Conservation (phyloP, 2,888 invertebrate genomes). For the Platycheirus albimanus region DNA sequence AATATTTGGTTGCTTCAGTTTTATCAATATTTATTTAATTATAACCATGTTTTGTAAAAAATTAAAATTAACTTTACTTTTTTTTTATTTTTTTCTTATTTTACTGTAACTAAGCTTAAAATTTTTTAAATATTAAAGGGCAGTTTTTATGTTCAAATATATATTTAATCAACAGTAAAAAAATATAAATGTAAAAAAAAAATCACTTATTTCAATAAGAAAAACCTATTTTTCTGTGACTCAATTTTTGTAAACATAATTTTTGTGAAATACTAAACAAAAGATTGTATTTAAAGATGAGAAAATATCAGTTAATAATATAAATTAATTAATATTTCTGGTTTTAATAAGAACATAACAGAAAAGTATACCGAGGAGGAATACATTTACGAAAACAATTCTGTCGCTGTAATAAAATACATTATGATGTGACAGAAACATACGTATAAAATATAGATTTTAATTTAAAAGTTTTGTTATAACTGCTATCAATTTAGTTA, state of each 20-base stretch:
- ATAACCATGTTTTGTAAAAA: background rate
- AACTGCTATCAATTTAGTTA: conserved; percentile 65
- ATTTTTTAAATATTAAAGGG: background rate
- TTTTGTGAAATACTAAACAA: background rate
- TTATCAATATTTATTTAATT: too few species aligned
- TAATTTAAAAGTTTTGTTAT: conserved; percentile 48
- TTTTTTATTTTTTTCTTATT: background rate
- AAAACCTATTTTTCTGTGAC: background rate
- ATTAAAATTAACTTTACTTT: background rate
- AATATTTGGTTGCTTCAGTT: too few species aligned
- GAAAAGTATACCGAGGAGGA: background rate
- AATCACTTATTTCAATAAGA: background rate
- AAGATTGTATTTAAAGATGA: background rate
- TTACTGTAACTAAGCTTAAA: background rate
- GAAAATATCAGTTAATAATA: background rate
- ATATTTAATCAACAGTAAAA: background rate
- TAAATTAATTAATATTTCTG: background rate
- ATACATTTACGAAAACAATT: conserved; percentile 4
- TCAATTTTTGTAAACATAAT: background rate
- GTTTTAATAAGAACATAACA: background rate
- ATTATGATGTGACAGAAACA: background rate
- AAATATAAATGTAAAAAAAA: background rate
- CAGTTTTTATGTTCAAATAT: background rate
- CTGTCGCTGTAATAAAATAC: background rate
- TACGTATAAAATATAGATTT: background rate